Percentiles rank a stretch among this genome's conserved stretches.
phyloP scores from a whole-genome alignment of 2,113 vertebrate genomes.

The Chaetodon auriga region DNA sequence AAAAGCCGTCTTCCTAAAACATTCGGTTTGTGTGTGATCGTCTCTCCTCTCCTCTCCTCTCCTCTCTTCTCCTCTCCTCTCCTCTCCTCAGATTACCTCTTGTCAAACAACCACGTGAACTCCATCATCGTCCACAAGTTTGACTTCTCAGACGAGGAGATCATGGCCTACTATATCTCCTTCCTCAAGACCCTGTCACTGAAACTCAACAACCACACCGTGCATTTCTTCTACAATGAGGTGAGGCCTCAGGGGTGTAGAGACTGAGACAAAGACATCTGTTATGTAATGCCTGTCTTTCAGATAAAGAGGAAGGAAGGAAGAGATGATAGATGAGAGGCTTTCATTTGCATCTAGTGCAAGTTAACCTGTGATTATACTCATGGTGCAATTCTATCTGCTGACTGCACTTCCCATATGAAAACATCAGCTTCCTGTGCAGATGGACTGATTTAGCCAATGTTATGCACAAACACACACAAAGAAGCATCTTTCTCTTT shows the following conservation, averaged over 20 bases:
- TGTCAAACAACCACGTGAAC: conserved; percentile 99
- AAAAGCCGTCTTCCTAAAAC: background rate
- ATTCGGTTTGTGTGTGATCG: background rate
- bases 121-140: conserved; percentile 99
- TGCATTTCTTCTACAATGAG: conserved; percentile 99
- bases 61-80: conserved; percentile 5
- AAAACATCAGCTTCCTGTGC: conserved; percentile 36
- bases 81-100: conserved; percentile 90
- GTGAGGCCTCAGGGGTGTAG: conserved; percentile 81
- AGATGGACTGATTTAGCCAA: background rate
- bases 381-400: background rate
- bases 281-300: background rate
- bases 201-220: conserved; percentile 98
- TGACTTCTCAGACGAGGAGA: conserved; percentile 99
- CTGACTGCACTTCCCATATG: conserved; percentile 10
- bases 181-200: conserved; percentile 98
- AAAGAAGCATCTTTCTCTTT: background rate
- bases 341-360: background rate
- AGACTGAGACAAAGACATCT: background rate
- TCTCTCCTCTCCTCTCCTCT: background rate
- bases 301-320: background rate
- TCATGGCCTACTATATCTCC: conserved; percentile 99
- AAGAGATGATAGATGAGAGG: background rate
- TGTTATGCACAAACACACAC: background rate
- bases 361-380: background rate